Evolutionary conservation across 2,888 invertebrate species (phyloP).

Genomic region (Cryptus viduatorius): DNA sequence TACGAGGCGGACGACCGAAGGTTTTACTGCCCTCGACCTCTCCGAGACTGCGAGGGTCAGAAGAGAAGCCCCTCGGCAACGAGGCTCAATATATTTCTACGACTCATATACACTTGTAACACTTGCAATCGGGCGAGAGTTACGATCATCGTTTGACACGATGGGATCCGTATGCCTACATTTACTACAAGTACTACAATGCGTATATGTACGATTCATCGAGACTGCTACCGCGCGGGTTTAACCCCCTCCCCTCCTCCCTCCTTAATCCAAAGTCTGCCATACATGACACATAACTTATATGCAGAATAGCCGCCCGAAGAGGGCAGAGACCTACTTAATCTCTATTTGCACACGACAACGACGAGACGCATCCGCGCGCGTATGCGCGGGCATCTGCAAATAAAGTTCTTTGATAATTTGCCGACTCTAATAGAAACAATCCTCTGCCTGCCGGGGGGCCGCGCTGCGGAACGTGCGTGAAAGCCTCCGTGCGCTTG

Average conservation of each 20-base stretch:
- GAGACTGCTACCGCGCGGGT: background rate
- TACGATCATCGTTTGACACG: constrained; percentile 19
- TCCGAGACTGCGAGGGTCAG: constrained; percentile 8
- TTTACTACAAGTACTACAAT: background rate
- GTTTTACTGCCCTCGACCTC: background rate
- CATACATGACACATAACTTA: constrained; percentile 41
- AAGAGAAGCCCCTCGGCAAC: background rate
- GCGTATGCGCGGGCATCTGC: constrained; percentile 65
- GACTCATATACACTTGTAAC: background rate
- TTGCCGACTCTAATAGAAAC: constrained; percentile 79
- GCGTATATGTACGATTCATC: background rate
- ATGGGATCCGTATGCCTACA: background rate
- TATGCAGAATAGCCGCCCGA: constrained; percentile 58
- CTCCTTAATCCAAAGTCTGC: background rate
- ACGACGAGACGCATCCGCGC: constrained; percentile 67
- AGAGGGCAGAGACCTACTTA: constrained; percentile 75
- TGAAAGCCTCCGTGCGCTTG: constrained; percentile 46
- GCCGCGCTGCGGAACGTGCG: constrained; percentile 26
- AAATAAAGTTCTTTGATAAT: constrained; percentile 76
- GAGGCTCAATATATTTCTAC: background rate
- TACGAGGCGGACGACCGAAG: no score
- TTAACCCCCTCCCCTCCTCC: constrained; percentile 11
- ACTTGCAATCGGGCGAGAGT: constrained; percentile 12
- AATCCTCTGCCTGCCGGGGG: constrained; percentile 68
- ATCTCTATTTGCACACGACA: constrained; percentile 74